Base-by-base conservation (phyloP, 2,797 vertebrate genomes). In the Lithobates sylvaticus region DNA sequence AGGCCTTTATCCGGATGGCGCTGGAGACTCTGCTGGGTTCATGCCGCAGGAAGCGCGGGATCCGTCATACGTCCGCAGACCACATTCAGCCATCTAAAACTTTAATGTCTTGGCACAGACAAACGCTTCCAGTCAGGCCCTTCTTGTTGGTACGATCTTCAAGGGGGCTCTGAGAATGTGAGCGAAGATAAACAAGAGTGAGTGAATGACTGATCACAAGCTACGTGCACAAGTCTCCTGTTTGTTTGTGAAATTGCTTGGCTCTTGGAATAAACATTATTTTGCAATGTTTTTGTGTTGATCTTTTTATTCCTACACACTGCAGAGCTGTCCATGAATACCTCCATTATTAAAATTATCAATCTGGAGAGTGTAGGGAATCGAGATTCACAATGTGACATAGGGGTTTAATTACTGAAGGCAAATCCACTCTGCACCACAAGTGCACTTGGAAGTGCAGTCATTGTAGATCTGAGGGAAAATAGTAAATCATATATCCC, bases 1-100 rank as follows among this genome's bases (percentile, higher is more conserved):
- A 95, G 91, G 93, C 93, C 0, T 95, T 95, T 72, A 93, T 96
- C 88, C 95, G 95, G 90, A 94, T 95, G 93, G 95, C 94, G 88
- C 91, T 96, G 92, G 94, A 96, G 91, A 96, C 94, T 29, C 89
- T 95, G 86, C 92, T 96, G 90, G 94, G 95, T 82, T 95, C 95
- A 88, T 95, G 94, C 86, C 93, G 91, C 80, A 94, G 91, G 81
- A 96, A 93, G 89, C 89, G 91, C 3, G 92, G 90, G 71, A 89
- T 90, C 70, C 88, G 90, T 72, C 86, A 54, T 39, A 27, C 23
- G 39, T 76, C 81, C 29, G 5, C 71, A 26, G 89, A 64, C 91
- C 36, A 76, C 27, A 71, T 36, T 44, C 72, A 76, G 64, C 72
- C 81, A 27, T 50, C 54, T 18, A 83, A 83, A 21, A 83, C 58